Evolutionary conservation across 1,140 invertebrate species (phyloP).

Genomic region (Pachypeltis micranthus): DNA sequence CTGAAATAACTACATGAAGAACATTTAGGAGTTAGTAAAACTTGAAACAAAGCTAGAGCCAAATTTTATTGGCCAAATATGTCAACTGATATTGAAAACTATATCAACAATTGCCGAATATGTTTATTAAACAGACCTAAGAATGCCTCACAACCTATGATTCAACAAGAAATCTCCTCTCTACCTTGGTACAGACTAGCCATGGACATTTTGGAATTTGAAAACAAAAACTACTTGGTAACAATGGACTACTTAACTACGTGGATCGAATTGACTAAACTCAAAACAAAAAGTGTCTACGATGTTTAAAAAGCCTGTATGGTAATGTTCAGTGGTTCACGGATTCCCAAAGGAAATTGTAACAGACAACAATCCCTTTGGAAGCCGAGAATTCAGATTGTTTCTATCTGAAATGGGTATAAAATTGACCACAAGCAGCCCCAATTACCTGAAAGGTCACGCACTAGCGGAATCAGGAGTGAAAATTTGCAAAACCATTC

Average conservation of each 20-base stretch:
- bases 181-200: not conserved
- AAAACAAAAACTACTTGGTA: constrained; percentile 1
- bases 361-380: not conserved
- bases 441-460: not conserved
- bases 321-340: not conserved
- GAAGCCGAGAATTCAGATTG: not conserved
- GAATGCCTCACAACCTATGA: not conserved
- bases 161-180: not conserved
- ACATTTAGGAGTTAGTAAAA: constrained; percentile 8
- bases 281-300: not conserved
- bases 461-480: not conserved
- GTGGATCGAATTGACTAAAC: not conserved
- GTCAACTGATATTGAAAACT: constrained; percentile 5
- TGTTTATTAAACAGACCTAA: not conserved
- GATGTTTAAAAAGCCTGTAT: constrained; percentile 4
- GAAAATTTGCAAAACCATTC: not conserved
- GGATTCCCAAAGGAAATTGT: constrained; percentile 2
- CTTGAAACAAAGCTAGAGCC: not conserved
- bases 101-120: not conserved
- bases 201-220: constrained; percentile 1
- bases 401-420: not conserved
- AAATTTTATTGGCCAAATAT: constrained; percentile 13
- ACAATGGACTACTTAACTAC: not conserved
- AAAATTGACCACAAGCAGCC: constrained; percentile 5
- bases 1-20: constrained; percentile 1